These are phyloP conservation scores for Myodes glareolus DNA, from an alignment of 2,113 vertebrate species.

Conservation along the genomic window DNA sequence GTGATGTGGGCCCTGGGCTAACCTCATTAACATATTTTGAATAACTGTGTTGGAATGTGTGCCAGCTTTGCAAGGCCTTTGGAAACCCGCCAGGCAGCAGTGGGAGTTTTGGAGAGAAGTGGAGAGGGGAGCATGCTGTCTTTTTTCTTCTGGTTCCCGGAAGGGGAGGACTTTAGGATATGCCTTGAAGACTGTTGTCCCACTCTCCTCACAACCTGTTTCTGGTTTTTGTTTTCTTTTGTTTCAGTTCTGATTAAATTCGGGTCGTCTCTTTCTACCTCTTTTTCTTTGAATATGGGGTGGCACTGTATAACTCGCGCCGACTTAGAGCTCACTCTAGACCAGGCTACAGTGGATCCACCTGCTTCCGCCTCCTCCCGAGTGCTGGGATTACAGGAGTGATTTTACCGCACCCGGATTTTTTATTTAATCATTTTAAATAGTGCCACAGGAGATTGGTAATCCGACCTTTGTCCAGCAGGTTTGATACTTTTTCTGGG, in stretches of 20 bases:
- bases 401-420: not conserved
- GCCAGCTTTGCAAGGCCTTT: conserved; percentile 47
- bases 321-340: not conserved
- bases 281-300: not conserved
- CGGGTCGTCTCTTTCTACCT: not conserved
- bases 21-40: conserved; percentile 75
- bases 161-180: conserved; percentile 24
- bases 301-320: not conserved
- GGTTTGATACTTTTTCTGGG: not conserved
- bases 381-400: not conserved
- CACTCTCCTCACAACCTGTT: not conserved
- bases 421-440: not conserved
- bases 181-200: not conserved
- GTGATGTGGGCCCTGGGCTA: not conserved
- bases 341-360: not conserved
- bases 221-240: not conserved
- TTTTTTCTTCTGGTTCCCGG: conserved; percentile 26
- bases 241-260: not conserved
- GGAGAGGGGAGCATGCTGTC: conserved; percentile 8
- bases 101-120: conserved; percentile 52
- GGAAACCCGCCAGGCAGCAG: conserved; percentile 27
- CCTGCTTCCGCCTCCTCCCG: not conserved
- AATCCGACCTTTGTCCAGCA: not conserved
- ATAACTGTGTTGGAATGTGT: conserved; percentile 65
- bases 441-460: not conserved